These are phyloP conservation scores for Sander vitreus DNA, from an alignment of 2,113 vertebrate genomes.

Conservation along the genomic window DNA sequence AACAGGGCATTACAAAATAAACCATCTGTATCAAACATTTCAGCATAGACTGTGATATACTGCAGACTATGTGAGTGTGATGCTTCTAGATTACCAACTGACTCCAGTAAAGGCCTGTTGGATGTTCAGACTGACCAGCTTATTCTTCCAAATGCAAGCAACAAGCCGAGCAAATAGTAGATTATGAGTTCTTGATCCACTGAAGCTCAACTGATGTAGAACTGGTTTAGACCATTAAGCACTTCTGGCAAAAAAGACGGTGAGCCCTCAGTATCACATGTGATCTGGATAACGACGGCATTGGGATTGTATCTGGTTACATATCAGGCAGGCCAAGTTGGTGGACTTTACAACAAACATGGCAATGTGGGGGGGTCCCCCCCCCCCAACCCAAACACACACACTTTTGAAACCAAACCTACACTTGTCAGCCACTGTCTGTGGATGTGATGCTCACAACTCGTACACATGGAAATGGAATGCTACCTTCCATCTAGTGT, in stretches of 20 bases:
- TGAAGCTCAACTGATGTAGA: conserved; percentile 25
- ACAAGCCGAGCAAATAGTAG: conserved; percentile 20
- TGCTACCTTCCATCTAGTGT: too few relatives aligned
- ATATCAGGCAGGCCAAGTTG: not conserved
- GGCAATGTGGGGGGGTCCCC: too few relatives aligned
- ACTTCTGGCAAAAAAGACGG: conserved; percentile 6
- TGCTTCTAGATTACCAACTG: not conserved
- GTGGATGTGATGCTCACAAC: not conserved
- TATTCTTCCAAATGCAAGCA: conserved; percentile 29
- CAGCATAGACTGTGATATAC: not conserved
- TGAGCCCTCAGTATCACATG: not conserved
- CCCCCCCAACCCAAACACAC: too few relatives aligned
- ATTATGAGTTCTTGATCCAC: conserved; percentile 33
- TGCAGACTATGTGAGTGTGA: not conserved
- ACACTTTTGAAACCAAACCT: too few relatives aligned
- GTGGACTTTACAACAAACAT: not conserved
- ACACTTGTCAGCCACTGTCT: not conserved
- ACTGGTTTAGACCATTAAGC: conserved; percentile 30
- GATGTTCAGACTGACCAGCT: conserved; percentile 19
- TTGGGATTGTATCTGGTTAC: not conserved
- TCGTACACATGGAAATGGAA: not conserved
- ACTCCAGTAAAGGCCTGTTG: not conserved
- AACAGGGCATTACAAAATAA: not conserved
- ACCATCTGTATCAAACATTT: not conserved
- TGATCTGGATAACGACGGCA: conserved; percentile 1